Evolutionary conservation across 2,113 vertebrate genomes (phyloP).

Genomic region (Colistium nudipinnis): DNA sequence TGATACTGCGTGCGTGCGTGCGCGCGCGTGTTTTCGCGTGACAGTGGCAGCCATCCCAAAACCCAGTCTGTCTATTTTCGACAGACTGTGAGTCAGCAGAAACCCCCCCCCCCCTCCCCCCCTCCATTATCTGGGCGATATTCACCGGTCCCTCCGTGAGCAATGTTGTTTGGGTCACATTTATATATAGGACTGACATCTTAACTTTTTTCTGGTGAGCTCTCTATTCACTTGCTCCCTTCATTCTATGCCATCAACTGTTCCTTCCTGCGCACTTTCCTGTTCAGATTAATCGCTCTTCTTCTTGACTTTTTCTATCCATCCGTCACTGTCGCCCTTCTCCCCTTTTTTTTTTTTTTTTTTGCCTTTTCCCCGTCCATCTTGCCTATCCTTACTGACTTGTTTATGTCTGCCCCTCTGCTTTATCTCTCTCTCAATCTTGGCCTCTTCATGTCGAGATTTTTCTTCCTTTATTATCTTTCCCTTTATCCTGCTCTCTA

Average conservation of each 20-base stretch:
- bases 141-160: slow-evolving; percentile 28
- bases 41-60: not conserved
- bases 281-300: slow-evolving; percentile 17
- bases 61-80: not conserved
- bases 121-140: slow-evolving; percentile 2
- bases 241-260: not conserved
- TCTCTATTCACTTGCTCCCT: slow-evolving; percentile 10
- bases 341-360: slow-evolving; percentile 9
- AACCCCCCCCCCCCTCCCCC: slow-evolving; percentile 3
- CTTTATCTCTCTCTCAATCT: not conserved
- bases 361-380: slow-evolving; percentile 2
- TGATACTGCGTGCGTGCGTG: not conserved
- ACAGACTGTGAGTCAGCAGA: slow-evolving; percentile 40
- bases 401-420: slow-evolving; percentile 20
- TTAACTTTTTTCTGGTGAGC: slow-evolving; percentile 27
- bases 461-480: not conserved
- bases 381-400: slow-evolving; percentile 15
- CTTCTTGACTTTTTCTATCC: slow-evolving; percentile 12
- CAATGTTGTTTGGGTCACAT: slow-evolving; percentile 45
- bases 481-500: not conserved
- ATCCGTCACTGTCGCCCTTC: slow-evolving; percentile 4
- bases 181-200: slow-evolving; percentile 35
- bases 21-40: not conserved
- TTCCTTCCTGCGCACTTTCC: not conserved
- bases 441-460: not conserved